Conservation (phyloP, 2,113 vertebrate genomes). For the Saccopteryx bilineata region DNA sequence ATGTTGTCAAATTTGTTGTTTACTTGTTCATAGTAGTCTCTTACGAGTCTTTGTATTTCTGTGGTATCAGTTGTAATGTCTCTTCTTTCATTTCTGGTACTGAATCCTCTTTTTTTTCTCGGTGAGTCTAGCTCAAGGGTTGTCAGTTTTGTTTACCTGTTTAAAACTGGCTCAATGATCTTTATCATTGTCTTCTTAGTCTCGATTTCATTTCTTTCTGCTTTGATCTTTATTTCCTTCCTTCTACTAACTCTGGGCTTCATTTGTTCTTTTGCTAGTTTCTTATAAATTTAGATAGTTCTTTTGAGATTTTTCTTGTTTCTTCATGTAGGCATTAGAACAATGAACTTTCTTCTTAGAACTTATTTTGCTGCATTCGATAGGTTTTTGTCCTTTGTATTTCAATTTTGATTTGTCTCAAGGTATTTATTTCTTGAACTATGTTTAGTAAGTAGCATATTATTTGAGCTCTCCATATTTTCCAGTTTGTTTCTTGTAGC, state of each 20-base stretch:
- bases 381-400: background rate
- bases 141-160: background rate
- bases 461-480: background rate
- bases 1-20: background rate
- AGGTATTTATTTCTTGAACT: background rate
- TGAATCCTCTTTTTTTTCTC: background rate
- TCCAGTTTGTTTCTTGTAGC: background rate
- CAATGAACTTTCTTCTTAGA: background rate
- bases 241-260: background rate
- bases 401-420: slow-evolving; percentile 9
- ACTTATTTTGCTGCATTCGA: background rate
- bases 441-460: background rate
- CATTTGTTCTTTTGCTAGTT: background rate
- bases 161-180: background rate
- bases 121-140: background rate
- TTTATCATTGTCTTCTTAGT: background rate
- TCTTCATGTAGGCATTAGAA: background rate
- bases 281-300: background rate
- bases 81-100: background rate
- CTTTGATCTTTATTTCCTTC: background rate
- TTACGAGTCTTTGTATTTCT: background rate
- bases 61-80: background rate
- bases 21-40: background rate
- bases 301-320: background rate
- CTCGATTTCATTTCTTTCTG: background rate